Evolutionary conservation across 2,797 vertebrate species (phyloP), one percentile per base, ranked within the genome.

Genomic region (Tenualosa ilisha): DNA sequence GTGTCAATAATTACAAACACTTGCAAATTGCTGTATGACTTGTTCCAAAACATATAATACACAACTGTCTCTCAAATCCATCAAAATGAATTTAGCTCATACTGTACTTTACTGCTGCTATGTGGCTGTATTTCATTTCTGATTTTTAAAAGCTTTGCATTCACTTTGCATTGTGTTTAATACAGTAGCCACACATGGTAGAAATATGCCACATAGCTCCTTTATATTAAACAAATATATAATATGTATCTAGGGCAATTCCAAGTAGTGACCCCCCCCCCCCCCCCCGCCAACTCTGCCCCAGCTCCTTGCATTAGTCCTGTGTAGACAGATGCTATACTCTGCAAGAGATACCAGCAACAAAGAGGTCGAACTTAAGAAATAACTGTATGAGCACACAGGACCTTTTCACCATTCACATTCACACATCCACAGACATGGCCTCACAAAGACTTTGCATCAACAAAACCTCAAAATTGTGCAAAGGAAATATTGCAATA

Each of bases 301-400:
- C 98, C 98, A 0, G 98, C 97, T 0, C 98, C 98, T 90, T 99
- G 97, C 98, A 99, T 99, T 85, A 99, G 95, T 82, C 97, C 98
- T 0, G 97, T 97, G 92, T 98, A 99, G 82, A 98, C 97, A 0
- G 97, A 97, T 37, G 97, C 96, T 0, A 99, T 94, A 0, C 91
- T 97, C 98, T 99, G 94, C 3, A 85, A 89, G 68, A 88, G 0
- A 65, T n/a, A 43, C 9, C 49, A 81, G 1, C 15, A 79, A 79
- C 17, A 79, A 40, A 79, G 37, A 43, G 17, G 40, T 13, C 15
- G 68, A 46, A 46, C 46, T 79, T 22, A 79, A 46, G 72, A 79
- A 79, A 79, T 79, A 37, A 43, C 72, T 22, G 0, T 37, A 72
- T 46, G 72, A 46, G 72, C 72, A 79, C 5, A 43, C 15, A 79